phyloP scores from a whole-genome alignment of 1,140 invertebrate species.

The Monochamus saltuarius region DNA sequence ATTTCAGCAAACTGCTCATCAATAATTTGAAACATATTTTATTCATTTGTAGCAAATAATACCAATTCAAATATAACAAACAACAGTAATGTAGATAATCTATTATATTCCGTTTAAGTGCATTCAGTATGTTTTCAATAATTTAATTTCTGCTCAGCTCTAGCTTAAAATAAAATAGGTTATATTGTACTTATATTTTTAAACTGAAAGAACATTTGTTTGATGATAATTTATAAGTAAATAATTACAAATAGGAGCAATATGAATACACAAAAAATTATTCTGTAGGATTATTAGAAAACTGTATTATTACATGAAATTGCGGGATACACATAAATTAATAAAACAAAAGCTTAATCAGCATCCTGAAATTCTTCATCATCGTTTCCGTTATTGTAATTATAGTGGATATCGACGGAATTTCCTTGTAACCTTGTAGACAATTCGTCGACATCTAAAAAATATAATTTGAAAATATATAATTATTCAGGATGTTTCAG shows the following conservation, averaged over 20 bases:
- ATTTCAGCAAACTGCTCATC: no score
- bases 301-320: neutral
- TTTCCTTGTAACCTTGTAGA: conserved; percentile 36
- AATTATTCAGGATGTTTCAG: neutral
- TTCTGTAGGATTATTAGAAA: neutral
- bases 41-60: no score
- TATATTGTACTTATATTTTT: neutral
- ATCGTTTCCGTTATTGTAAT: conserved; percentile 30
- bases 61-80: no score
- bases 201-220: neutral
- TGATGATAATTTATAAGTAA: neutral
- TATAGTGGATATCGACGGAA: conserved; percentile 32
- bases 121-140: no score
- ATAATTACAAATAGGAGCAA: neutral
- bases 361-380: conserved; percentile 50
- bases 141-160: no score
- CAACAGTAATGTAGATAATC: no score
- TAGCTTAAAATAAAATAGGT: neutral
- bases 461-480: conserved; percentile 1
- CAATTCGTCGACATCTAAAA: conserved; percentile 40
- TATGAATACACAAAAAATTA: neutral
- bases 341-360: conserved; percentile 29
- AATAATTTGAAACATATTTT: no score
- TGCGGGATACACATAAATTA: neutral
- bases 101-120: no score